These are phyloP conservation scores for Planiliza haematocheilus DNA, from an alignment of 2,113 vertebrate genomes.

Conservation along the genomic window DNA sequence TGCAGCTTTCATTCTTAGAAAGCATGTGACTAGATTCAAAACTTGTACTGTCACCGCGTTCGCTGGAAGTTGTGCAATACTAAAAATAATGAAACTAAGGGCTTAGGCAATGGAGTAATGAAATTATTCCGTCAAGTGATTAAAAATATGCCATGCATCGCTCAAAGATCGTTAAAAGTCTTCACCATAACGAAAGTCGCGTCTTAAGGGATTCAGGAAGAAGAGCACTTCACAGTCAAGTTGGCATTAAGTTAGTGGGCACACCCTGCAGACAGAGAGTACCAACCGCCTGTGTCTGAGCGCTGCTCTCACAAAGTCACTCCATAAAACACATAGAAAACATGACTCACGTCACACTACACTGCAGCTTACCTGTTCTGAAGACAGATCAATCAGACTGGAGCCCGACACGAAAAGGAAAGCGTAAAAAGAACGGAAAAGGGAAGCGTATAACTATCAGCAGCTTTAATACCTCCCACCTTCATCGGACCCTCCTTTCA, in stretches of 20 bases:
- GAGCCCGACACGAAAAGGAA: background rate
- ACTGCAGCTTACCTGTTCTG: constrained; percentile 49
- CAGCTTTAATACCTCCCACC: constrained; percentile 44
- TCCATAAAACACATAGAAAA: background rate
- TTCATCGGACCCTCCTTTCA: background rate
- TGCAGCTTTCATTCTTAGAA: background rate
- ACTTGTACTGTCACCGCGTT: background rate
- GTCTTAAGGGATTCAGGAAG: constrained; percentile 12
- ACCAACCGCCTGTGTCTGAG: background rate
- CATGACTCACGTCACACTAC: rapidly evolving
- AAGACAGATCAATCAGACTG: background rate
- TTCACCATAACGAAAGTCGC: background rate
- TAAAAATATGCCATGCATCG: no score
- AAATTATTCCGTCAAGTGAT: no score
- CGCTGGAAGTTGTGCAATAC: constrained; percentile 6
- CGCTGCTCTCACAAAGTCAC: background rate
- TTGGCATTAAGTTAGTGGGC: constrained; percentile 23
- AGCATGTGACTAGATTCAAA: background rate
- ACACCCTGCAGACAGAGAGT: constrained; percentile 55
- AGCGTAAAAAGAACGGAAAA: background rate
- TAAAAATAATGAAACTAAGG: no score
- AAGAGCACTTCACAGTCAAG: background rate
- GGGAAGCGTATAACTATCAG: background rate
- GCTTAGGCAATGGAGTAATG: no score
- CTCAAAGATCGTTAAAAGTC: no score